Base-by-base conservation (phyloP, 2,797 vertebrate species). In the Cyclura pinguis region DNA sequence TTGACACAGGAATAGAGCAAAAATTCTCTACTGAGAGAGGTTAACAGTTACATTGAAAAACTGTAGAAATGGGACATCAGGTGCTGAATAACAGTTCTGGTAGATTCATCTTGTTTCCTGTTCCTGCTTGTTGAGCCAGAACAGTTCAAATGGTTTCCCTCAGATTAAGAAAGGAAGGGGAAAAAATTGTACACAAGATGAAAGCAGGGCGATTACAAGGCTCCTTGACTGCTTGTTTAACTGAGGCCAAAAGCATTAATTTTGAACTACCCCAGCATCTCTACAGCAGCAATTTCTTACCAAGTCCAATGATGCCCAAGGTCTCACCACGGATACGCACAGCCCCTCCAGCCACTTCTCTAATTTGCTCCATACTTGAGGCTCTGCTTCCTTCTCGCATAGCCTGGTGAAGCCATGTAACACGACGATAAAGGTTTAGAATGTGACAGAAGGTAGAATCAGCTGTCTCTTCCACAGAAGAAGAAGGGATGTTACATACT, bases 401-500 rank as follows among this genome's bases (percentile, higher is more conserved):
- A 55, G 98, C 98, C 96, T 98, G 98, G 95, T 98, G 98, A 69
- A 98, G 98, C 98, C 98, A 98, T 88, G 98, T 98, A 92, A 98
- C 98, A 86, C 98, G 97, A 88, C 98, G 97, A 97, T 98, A 98
- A 86, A 98, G 97, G 97, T 98, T 98, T 91, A 98, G 96, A 94
- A 98, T 98, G 94, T 98, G 98, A 97, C 98, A 98, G 95, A 98
- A 97, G 42, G 98, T 98, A 22, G 98, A 98, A 95, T 98, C 98
- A 22, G 98, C 98, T 0, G 98, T 98, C 96, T 98, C 98, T 94
- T 98, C 98, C 95, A 98, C 98, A 7, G 98, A 98, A 35, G 98
- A 96, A 18, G 98, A 98, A 72, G 98, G 98, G 94, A 98, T 97
- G 81, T 98, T 98, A 95, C 98, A 98, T 92, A 98, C 98, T 1